These are phyloP conservation scores for Turnix velox DNA, from an alignment of 2,113 vertebrate species.

Conservation along the genomic window DNA sequence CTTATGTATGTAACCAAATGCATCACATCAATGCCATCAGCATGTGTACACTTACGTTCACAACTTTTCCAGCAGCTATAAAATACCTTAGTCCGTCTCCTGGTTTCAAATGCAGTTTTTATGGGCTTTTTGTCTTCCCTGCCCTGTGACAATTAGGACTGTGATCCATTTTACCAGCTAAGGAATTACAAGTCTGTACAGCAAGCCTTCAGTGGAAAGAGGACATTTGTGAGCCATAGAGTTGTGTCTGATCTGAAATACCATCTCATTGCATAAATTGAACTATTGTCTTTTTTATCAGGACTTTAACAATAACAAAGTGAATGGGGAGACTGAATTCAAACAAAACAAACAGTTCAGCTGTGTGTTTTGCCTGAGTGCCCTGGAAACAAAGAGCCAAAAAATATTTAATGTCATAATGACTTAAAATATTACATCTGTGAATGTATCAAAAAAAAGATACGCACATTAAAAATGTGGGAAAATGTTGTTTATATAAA, in stretches of 20 bases:
- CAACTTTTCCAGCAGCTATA: not conserved
- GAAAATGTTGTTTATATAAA: not conserved
- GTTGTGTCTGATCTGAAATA: not conserved
- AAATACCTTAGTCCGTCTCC: not conserved
- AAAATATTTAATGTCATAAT: not conserved
- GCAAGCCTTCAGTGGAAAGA: not conserved
- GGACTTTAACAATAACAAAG: not conserved
- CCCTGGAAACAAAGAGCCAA: not conserved
- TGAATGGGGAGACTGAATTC: not conserved
- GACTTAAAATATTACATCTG: not conserved
- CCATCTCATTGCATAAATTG: not conserved
- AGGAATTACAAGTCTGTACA: not conserved
- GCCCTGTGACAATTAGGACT: not conserved
- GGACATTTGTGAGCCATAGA: not conserved
- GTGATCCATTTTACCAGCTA: not conserved
- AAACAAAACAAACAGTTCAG: conserved; percentile 8
- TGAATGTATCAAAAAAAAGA: not conserved
- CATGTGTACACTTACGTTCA: not conserved
- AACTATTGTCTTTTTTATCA: conserved; percentile 16
- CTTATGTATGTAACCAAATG: not conserved
- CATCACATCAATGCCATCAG: not conserved
- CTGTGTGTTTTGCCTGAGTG: not conserved
- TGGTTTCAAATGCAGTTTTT: not conserved
- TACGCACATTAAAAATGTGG: not conserved
- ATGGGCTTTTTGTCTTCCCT: not conserved